These are phyloP conservation scores for Isichthys henryi DNA, from an alignment of 2,113 vertebrate species.

Conservation along the genomic window DNA sequence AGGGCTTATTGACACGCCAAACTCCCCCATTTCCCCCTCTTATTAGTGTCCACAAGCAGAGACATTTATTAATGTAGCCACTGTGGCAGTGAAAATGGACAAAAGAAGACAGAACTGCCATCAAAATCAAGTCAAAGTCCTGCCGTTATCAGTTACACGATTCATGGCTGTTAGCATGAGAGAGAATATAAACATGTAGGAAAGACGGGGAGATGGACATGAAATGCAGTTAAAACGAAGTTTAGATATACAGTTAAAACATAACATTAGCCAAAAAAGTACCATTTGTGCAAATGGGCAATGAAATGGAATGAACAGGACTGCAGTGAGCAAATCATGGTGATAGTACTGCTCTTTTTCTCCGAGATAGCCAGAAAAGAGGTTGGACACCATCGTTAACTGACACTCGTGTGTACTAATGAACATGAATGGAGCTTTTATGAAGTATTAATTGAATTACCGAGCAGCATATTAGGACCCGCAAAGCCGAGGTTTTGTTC, in stretches of 20 bases:
- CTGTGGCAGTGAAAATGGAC: neutral
- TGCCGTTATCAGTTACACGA: neutral
- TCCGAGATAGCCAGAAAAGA: neutral
- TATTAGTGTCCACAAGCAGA: neutral
- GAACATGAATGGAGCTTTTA: neutral
- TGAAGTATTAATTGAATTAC: constrained; percentile 7
- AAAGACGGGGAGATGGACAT: neutral
- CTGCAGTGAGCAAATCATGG: neutral
- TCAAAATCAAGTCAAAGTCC: neutral
- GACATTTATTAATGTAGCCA: neutral
- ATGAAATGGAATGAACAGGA: neutral
- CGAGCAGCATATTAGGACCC: neutral
- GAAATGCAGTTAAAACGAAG: neutral
- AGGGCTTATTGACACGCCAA: neutral
- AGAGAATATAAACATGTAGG: neutral
- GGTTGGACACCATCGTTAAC: neutral
- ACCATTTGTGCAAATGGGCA: neutral
- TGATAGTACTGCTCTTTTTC: neutral
- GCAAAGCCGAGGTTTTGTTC: neutral
- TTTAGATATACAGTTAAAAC: neutral
- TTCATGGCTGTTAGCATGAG: neutral
- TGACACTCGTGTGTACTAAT: neutral
- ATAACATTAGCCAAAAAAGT: neutral
- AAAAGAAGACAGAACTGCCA: neutral
- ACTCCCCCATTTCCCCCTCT: too few relatives aligned